Percentiles rank a stretch among this genome's conserved stretches.
phyloP scores from a whole-genome alignment of 2,888 invertebrate genomes.

The Erebia aethiops region DNA sequence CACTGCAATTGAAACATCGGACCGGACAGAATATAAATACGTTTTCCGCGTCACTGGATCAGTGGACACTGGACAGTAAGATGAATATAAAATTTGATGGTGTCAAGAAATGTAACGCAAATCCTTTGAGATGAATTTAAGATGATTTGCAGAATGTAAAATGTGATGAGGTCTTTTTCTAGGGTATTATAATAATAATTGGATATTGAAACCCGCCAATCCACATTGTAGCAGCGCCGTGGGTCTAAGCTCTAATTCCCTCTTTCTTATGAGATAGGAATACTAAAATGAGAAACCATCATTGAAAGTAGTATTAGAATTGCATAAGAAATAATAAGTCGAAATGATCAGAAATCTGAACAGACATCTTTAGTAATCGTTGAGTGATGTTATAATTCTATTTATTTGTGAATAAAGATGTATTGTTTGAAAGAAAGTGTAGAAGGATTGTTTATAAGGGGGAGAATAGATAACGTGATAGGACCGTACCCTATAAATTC shows the following conservation, averaged over 20 bases:
- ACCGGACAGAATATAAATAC: conserved; percentile 77
- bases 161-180: neutral
- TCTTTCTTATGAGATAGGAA: too few species aligned
- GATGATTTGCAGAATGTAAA: conserved; percentile 6
- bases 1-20: conserved; percentile 78
- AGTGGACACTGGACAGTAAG: conserved; percentile 63
- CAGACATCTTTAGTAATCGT: too few species aligned
- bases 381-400: neutral
- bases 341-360: too few species aligned
- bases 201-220: neutral
- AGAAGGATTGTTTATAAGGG: conserved; percentile 19
- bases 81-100: conserved; percentile 63
- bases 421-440: neutral
- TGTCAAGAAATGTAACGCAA: conserved; percentile 8
- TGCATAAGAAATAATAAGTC: too few species aligned
- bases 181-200: neutral
- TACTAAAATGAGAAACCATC: too few species aligned
- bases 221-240: too few species aligned
- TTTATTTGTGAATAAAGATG: neutral
- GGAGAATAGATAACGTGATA: conserved; percentile 22
- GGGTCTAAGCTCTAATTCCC: too few species aligned
- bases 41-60: conserved; percentile 55
- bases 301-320: too few species aligned
- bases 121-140: conserved; percentile 1
- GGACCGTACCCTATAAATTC: conserved; percentile 20